These are phyloP conservation scores for Numenius phaeopus DNA, from an alignment of 2,797 vertebrate genomes.

Conservation along the genomic window DNA sequence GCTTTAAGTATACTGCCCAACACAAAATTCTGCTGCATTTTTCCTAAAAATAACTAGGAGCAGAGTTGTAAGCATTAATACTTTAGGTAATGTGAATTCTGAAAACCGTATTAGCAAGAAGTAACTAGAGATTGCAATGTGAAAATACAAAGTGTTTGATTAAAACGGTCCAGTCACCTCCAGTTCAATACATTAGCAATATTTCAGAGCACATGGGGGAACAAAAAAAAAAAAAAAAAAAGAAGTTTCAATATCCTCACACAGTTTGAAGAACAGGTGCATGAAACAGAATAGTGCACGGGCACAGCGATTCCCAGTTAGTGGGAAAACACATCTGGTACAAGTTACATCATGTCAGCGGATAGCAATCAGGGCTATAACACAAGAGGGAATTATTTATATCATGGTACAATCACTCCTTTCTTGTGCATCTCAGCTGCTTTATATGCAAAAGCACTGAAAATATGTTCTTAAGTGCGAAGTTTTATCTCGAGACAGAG, in stretches of 20 bases:
- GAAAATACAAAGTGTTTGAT: not conserved
- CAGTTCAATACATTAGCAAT: not conserved
- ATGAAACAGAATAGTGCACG: not conserved
- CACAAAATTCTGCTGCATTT: not conserved
- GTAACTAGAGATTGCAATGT: fast-evolving
- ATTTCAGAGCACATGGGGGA: not conserved
- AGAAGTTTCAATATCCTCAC: not conserved
- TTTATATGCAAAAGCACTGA: not conserved
- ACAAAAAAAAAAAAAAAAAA: not conserved
- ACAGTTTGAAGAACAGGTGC: constrained; percentile 28
- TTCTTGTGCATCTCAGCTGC: constrained; percentile 2
- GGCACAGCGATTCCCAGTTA: not conserved
- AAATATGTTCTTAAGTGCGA: not conserved
- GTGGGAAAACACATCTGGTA: not conserved
- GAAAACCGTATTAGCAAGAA: not conserved
- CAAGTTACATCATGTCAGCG: not conserved
- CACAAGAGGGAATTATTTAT: not conserved
- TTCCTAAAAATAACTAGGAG: not conserved
- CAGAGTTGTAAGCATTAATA: no score
- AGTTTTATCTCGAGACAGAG: not conserved
- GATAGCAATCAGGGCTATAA: not conserved
- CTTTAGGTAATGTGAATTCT: fast-evolving
- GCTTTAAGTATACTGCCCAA: not conserved
- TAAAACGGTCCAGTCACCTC: not conserved
- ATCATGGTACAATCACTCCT: not conserved